Percentiles rank a stretch among this genome's conserved stretches.
These are phyloP conservation scores for human DNA, from an alignment of 2,113 vertebrate genomes.

Conservation along the genomic window GRCh38 chr3:197136501-197137000, in stretches of 20 bases:
- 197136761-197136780: background rate
- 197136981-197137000: conserved; percentile 31
- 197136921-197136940: background rate
- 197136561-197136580: conserved; percentile 98
- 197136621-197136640: conserved; percentile 99
- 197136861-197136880: background rate
- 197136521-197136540: conserved; percentile 87
- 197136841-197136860: background rate
- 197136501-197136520: background rate
- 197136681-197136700: conserved; percentile 69
- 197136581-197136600: conserved; percentile 97
- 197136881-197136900: background rate
- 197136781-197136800: conserved; percentile 14
- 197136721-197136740: background rate
- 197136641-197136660: conserved; percentile 98
- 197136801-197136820: background rate
- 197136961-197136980: conserved; percentile 32
- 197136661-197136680: conserved; percentile 99
- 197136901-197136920: conserved; percentile 4
- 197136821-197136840: background rate
- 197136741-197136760: conserved; percentile 13
- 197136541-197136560: conserved; percentile 97
- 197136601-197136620: conserved; percentile 99
- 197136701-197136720: conserved; percentile 33
- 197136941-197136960: background rate